Evolutionary conservation across 2,113 vertebrate genomes (phyloP).

Genomic region (Pantherophis guttatus): DNA sequence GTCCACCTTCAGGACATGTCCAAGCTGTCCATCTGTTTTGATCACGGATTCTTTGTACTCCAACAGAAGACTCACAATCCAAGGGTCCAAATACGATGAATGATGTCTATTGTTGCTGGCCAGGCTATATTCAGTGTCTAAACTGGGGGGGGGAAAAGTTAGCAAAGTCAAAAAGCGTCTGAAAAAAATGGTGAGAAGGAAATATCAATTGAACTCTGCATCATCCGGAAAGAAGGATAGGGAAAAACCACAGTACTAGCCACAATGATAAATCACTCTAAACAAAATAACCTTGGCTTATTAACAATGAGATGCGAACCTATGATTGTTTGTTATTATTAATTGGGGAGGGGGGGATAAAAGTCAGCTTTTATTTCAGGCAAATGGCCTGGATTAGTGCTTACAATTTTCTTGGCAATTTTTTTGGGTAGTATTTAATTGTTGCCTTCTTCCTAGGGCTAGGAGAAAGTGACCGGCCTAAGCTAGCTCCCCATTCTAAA

Average conservation of each 20-base stretch:
- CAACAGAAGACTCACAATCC: slow-evolving; percentile 22
- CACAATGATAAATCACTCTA: neutral
- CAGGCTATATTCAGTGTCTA: neutral
- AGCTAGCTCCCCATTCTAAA: neutral
- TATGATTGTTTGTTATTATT: neutral
- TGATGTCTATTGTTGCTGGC: neutral
- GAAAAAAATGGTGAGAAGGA: neutral
- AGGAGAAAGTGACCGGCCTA: neutral
- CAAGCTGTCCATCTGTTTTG: neutral
- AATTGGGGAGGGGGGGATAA: neutral
- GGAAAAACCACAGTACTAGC: neutral
- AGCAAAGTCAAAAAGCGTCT: neutral
- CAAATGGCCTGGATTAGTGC: neutral
- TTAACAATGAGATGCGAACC: neutral
- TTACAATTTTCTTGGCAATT: neutral
- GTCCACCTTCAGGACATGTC: slow-evolving; percentile 6
- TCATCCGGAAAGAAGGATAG: too few relatives aligned
- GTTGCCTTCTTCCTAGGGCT: neutral
- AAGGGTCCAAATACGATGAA: neutral
- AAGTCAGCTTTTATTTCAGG: neutral
- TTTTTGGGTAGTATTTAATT: neutral
- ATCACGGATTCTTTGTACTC: neutral
- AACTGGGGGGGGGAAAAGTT: neutral
- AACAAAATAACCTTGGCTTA: neutral
- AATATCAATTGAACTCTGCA: neutral